Conservation (phyloP, 2,113 vertebrate species). For the Holacanthus passer region DNA sequence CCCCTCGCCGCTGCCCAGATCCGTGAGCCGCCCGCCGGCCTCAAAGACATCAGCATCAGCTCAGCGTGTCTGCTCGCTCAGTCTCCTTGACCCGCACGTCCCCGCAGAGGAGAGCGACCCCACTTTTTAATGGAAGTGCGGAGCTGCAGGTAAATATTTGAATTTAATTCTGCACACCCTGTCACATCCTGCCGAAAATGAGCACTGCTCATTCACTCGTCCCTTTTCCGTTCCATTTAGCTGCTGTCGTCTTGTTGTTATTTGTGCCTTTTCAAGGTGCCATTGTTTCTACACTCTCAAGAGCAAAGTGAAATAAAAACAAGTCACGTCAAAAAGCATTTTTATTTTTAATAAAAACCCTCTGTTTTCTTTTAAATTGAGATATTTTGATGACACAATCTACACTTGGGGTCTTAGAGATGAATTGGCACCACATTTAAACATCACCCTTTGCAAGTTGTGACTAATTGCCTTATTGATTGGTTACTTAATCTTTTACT, state of each 20-base stretch:
- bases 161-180: conserved; percentile 52
- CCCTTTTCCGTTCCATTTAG: conserved; percentile 28
- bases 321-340: background rate
- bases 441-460: background rate
- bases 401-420: background rate
- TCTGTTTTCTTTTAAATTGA: no score
- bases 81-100: conserved; percentile 71
- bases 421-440: background rate
- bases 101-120: conserved; percentile 30
- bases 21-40: conserved; percentile 17
- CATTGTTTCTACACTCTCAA: background rate
- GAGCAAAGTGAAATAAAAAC: background rate
- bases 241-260: background rate
- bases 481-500: background rate
- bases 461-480: background rate
- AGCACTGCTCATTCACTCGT: conserved; percentile 13
- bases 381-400: background rate
- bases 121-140: conserved; percentile 13
- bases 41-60: conserved; percentile 38
- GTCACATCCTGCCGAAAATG: conserved; percentile 53
- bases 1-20: conserved; percentile 33
- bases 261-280: conserved; percentile 38
- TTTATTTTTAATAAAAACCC: background rate
- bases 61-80: conserved; percentile 26
- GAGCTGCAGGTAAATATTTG: conserved; percentile 72